A percentile compares a stretch with the other conserved stretches of the same genome.
phyloP scores from a whole-genome alignment of 2,888 invertebrate species.

The Orthosia cruda region DNA sequence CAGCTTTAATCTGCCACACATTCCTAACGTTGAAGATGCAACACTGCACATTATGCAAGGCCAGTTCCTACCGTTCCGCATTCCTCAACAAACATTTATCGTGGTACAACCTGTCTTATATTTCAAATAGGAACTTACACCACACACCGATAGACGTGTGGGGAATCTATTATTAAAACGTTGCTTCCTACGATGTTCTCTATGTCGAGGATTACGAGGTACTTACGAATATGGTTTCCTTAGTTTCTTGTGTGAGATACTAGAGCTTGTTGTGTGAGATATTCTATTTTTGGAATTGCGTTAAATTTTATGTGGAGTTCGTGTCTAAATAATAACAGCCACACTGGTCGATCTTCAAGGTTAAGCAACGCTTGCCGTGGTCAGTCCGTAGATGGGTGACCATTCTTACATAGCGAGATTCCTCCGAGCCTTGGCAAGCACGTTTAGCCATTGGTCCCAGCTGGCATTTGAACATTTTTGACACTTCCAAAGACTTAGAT shows the following conservation, averaged over 20 bases:
- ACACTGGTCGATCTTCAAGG: too few species aligned
- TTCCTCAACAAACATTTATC: slow-evolving; percentile 48
- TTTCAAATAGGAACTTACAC: slow-evolving; percentile 45
- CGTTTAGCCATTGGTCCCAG: too few species aligned
- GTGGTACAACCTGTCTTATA: slow-evolving; percentile 47
- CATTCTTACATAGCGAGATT: too few species aligned
- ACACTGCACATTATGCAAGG: slow-evolving; percentile 43
- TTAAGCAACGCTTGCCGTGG: too few species aligned
- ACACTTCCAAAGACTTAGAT: too few species aligned
- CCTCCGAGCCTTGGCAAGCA: too few species aligned
- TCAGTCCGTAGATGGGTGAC: too few species aligned
- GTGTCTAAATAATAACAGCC: too few species aligned
- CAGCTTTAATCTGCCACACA: background rate
- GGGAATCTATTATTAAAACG: slow-evolving; percentile 61
- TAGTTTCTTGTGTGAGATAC: slow-evolving; percentile 34
- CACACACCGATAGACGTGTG: slow-evolving; percentile 45
- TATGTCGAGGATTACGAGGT: slow-evolving; percentile 40
- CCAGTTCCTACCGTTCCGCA: slow-evolving; percentile 1
- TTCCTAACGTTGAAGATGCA: slow-evolving; percentile 14
- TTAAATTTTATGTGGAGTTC: background rate
- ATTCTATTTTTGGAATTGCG: slow-evolving; percentile 10
- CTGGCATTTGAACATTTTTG: too few species aligned
- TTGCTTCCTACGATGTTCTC: slow-evolving; percentile 45
- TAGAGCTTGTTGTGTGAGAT: slow-evolving; percentile 5
- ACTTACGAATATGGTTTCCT: slow-evolving; percentile 42